Conservation (phyloP, 2,113 vertebrate species). For the Egretta garzetta region DNA sequence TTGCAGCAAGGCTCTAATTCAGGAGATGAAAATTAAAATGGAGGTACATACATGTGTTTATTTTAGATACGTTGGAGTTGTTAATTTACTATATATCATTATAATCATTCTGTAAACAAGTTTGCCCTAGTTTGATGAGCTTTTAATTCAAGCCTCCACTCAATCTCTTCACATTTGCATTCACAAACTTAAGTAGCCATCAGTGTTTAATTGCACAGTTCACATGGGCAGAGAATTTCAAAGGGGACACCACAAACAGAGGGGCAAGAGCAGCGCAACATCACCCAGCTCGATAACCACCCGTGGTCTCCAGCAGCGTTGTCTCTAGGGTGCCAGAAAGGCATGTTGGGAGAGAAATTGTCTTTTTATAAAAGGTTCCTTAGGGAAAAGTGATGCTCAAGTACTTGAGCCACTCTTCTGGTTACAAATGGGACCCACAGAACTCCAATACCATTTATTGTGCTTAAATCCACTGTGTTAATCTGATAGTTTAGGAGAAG, state of each 20-base stretch:
- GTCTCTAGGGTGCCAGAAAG: not conserved
- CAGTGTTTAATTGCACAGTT: not conserved
- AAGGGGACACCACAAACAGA: not conserved
- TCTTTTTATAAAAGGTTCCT: not conserved
- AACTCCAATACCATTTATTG: not conserved
- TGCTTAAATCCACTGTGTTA: not conserved
- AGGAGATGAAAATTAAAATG: not conserved
- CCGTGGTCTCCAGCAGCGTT: no score
- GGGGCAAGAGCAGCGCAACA: not conserved
- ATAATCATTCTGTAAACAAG: not conserved
- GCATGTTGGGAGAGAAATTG: not conserved
- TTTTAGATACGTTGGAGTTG: not conserved
- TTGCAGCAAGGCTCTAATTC: not conserved
- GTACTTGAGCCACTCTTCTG: not conserved
- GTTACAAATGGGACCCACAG: not conserved
- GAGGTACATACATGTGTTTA: not conserved
- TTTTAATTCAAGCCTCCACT: not conserved
- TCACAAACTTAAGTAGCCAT: not conserved
- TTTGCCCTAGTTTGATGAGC: not conserved
- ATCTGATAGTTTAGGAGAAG: not conserved
- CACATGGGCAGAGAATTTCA: not conserved
- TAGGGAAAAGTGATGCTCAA: not conserved
- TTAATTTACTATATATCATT: not conserved
- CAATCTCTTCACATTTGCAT: not conserved
- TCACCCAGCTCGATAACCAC: no score